Evolutionary conservation across 2,113 vertebrate genomes (phyloP).

Genomic region (Miniopterus natalensis): DNA sequence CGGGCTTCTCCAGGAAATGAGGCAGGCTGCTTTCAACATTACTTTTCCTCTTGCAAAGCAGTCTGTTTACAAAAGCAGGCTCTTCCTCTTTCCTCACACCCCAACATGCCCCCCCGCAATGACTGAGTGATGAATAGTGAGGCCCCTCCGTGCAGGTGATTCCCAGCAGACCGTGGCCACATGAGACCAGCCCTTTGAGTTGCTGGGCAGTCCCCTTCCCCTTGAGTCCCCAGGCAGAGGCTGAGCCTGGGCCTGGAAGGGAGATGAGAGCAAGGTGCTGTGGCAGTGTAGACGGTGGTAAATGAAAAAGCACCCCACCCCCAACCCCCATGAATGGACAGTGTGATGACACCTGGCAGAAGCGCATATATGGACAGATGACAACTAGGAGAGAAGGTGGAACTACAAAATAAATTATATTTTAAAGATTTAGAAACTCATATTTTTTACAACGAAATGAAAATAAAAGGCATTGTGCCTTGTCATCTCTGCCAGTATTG

Average conservation of each 20-base stretch:
- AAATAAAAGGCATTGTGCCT: background rate
- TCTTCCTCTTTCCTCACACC: conserved; percentile 25
- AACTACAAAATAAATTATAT: background rate
- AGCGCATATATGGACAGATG: background rate
- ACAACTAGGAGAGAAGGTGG: background rate
- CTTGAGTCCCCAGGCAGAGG: background rate
- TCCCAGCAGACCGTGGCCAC: background rate
- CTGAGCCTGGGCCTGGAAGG: background rate
- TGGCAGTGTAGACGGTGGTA: background rate
- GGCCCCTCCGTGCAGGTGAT: background rate
- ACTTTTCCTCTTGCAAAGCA: conserved; percentile 70
- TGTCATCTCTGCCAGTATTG: background rate
- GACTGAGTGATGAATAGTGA: background rate
- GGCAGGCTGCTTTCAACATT: conserved; percentile 62
- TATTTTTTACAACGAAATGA: background rate
- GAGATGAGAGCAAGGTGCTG: background rate
- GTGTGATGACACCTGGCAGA: background rate
- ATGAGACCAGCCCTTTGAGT: background rate
- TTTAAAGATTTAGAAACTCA: background rate
- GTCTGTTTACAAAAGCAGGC: conserved; percentile 21
- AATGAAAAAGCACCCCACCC: background rate
- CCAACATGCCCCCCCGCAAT: background rate
- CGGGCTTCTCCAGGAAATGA: conserved; percentile 51
- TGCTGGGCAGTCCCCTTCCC: background rate
- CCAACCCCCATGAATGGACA: rapidly evolving